These are phyloP conservation scores for Drosophila pseudotakahashii DNA, from an alignment of 2,888 invertebrate genomes.

Conservation along the genomic window DNA sequence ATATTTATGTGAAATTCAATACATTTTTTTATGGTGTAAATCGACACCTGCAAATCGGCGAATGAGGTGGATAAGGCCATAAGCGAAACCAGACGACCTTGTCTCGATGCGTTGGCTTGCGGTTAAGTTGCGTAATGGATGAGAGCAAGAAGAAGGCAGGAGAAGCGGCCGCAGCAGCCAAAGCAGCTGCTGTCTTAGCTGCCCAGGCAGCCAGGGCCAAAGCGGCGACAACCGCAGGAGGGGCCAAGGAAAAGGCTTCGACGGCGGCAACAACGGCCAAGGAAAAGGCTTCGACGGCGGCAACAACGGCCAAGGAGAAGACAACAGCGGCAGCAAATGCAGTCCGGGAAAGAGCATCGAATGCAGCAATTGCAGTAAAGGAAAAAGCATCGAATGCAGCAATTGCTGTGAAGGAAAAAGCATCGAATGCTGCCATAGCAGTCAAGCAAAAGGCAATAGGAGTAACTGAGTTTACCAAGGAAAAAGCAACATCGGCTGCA, in stretches of 20 bases:
- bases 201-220: neutral
- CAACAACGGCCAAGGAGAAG: neutral
- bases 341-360: neutral
- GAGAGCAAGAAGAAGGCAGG: conserved; percentile 37
- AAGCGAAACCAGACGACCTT: conserved; percentile 61
- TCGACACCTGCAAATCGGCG: conserved; percentile 2
- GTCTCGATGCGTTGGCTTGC: conserved; percentile 67
- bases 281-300: neutral
- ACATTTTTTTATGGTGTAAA: conserved; percentile 16
- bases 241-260: neutral
- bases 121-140: conserved; percentile 66
- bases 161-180: conserved; percentile 14
- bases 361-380: neutral
- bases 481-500: neutral
- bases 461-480: neutral
- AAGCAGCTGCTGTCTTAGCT: neutral
- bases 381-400: neutral
- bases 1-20: neutral
- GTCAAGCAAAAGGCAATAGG: neutral
- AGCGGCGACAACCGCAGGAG: neutral
- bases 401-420: neutral
- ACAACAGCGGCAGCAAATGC: neutral
- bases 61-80: conserved; percentile 11
- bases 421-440: neutral
- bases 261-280: neutral